These are phyloP conservation scores for Acrobasis repandana DNA, from an alignment of 2,888 invertebrate genomes.

Conservation along the genomic window DNA sequence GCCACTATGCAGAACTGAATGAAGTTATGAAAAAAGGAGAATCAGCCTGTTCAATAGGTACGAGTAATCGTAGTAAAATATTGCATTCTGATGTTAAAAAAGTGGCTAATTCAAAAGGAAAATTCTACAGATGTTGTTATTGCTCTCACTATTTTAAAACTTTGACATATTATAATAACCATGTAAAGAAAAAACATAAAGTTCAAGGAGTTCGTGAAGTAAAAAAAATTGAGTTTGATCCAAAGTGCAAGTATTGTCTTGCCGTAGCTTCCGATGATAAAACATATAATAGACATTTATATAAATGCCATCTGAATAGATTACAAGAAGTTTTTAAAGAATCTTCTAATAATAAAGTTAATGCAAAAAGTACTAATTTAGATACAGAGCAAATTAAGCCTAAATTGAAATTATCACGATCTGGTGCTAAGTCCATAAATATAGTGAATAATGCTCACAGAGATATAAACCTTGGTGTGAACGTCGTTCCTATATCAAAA, in stretches of 20 bases:
- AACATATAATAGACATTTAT: constrained; percentile 37
- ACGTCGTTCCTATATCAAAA: constrained; percentile 35
- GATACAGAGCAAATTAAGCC: not conserved
- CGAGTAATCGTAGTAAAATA: not conserved
- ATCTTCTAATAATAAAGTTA: not conserved
- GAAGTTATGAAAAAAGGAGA: not conserved
- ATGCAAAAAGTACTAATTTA: not conserved
- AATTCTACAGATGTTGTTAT: constrained; percentile 19
- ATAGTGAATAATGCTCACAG: not conserved
- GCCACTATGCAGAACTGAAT: not conserved
- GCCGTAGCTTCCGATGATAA: not conserved
- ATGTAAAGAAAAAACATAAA: constrained; percentile 15
- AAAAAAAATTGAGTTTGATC: constrained; percentile 13
- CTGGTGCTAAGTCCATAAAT: not conserved
- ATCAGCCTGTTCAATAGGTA: not conserved
- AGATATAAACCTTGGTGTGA: not conserved
- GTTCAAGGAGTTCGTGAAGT: not conserved
- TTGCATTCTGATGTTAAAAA: not conserved
- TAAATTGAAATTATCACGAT: not conserved
- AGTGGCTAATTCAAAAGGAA: not conserved
- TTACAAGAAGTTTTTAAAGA: constrained; percentile 12
- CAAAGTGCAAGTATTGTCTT: constrained; percentile 17
- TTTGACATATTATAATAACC: not conserved
- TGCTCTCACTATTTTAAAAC: constrained; percentile 18
- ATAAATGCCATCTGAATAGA: not conserved